Evolutionary conservation across 1,140 invertebrate genomes (phyloP), one percentile per base, ranked within the genome.

Genomic region (Caenorhabditis brenneri): DNA sequence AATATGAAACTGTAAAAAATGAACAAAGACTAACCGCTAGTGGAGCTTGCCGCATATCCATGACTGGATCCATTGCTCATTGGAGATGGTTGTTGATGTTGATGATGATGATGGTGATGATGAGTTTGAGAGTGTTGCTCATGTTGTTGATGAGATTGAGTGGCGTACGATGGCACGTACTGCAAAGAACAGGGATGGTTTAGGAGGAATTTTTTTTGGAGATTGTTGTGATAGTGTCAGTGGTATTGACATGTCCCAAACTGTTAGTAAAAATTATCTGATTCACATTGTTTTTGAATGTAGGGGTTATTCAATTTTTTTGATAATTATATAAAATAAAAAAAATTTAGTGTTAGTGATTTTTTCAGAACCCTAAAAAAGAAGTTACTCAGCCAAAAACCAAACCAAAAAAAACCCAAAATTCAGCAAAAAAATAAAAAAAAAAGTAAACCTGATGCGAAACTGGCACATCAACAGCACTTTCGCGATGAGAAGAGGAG

Each of bases 31-130:
- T 42, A 42, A 65, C 58, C 65, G 15, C 65, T 74, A 42, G 65
- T 74, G n/a, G 65, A 74, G n/a, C 65, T 74, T 5, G 65, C 65
- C 9, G 65, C 65, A 27, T 74, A 74, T 42, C 65, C 65, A 27
- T 74, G 65, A n/a, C 65, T 74, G 36, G 65, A 74, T 42, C 65
- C 65, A 42, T 74, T 74, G 65, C 65, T 74, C 65, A 74, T 42
- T 27, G 65, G 65, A 39, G 65, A 74, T 22, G 65, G 65, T 24
- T 74, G 65, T 65, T 65, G 58, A 36, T 65, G 16, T 9, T 74
- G n/a, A n/a, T n/a, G 33, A 10, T 74, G 65, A 74, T 74, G 65
- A 46, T 74, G 65, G 2, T 74, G 65, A 12, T 74, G 65, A 42
- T 74, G 33, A 24, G 65, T 74, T 24, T 74, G 65, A n/a, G 65